Evolutionary conservation across 2,888 invertebrate genomes (phyloP).

Genomic region (Disparrhopalites patrizii): DNA sequence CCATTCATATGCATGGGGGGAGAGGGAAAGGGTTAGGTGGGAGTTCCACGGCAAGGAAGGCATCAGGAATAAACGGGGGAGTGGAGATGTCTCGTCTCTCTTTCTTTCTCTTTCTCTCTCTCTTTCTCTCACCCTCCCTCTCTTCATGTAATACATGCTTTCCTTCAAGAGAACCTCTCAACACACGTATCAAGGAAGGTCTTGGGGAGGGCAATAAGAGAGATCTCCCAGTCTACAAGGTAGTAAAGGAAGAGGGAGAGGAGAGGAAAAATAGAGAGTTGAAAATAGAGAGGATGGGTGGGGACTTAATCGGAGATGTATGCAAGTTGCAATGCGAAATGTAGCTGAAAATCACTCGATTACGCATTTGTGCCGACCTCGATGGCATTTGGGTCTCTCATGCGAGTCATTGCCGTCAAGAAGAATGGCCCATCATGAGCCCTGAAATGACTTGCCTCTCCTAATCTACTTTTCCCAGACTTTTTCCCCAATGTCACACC

Average conservation of each 20-base stretch:
- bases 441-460: slow-evolving; percentile 37
- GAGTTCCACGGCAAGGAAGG: no score
- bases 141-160: no score
- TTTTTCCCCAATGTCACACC: slow-evolving; percentile 35
- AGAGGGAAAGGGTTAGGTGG: not conserved
- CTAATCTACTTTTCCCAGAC: slow-evolving; percentile 41
- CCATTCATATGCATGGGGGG: not conserved
- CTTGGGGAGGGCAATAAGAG: no score
- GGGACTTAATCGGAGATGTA: slow-evolving; percentile 36
- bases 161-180: no score
- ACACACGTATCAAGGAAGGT: no score
- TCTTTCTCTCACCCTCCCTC: no score
- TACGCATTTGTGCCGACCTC: slow-evolving; percentile 43
- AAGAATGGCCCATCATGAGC: slow-evolving; percentile 44
- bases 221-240: no score
- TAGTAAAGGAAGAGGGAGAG: slow-evolving; percentile 12
- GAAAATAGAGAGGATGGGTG: slow-evolving; percentile 26
- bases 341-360: slow-evolving; percentile 47
- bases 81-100: not conserved
- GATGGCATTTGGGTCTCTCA: slow-evolving; percentile 39
- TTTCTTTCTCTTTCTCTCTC: not conserved
- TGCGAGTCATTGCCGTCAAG: slow-evolving; percentile 45
- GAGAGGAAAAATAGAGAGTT: slow-evolving; percentile 14
- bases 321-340: slow-evolving; percentile 43
- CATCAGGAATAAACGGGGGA: no score